Evolutionary conservation across 2,888 invertebrate species (phyloP), one percentile per base, ranked within the genome.

Genomic region (Druceiella hillmani): DNA sequence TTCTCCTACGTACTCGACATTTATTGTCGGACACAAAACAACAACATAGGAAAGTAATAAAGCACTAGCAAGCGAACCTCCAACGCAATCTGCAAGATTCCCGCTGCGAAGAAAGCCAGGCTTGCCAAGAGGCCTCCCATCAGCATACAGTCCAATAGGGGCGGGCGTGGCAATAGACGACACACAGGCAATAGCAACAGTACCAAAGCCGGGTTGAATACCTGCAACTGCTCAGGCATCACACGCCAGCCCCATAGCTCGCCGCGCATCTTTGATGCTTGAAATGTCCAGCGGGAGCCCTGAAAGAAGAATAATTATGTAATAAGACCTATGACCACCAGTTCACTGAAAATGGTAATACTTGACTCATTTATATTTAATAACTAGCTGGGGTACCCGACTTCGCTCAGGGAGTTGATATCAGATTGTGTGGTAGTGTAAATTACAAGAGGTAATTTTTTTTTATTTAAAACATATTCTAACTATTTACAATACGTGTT

Each of bases 151-250:
- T 83, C 79, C 28, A 87, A 61, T 0, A 87, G 81, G 24, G 59
- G 57, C 33, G 68, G 47, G n/a, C 67, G 63, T 0, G 70, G 69
- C 11, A 69, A 48, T 5, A 69, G 17, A 0, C 68, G 69, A 34
- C 80, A 80, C 11, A 79, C 50, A 0, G 87, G 87, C 34, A 87
- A 85, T 56, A 86, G 66, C 3, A 82, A 46, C 13, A 87, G 62
- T 10, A 87, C 83, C 57, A 86, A 70, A 0, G 79, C 73, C 0
- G 87, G 87, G 58, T 86, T 87, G 52, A 87, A 67, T 17, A 86
- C 83, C 64, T 87, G 86, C 65, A 90, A 77, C 63, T 89, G 88
- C 55, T 89, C 89, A 0, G 89, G 88, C 57, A 76, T 68, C 33
- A 78, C 61, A n/a, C 70, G 62, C 4, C 66, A 45, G 0, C 69